A percentile compares a stretch with the other conserved stretches of the same genome.
Evolutionary conservation across 1,140 invertebrate genomes (phyloP).

Genomic region (Aphaenogaster rudis): DNA sequence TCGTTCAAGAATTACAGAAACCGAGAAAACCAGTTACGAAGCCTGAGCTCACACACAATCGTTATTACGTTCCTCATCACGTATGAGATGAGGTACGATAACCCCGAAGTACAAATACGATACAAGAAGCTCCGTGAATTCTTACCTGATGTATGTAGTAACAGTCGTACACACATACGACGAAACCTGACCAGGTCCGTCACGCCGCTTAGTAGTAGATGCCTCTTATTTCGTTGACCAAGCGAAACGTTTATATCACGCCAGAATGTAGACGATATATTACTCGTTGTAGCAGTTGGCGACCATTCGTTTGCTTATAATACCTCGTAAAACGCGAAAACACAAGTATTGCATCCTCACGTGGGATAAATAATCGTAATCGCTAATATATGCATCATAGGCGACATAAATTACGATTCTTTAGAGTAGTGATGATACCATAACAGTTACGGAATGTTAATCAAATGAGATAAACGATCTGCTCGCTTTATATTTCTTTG

Average conservation of each 20-base stretch:
- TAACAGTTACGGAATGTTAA: neutral
- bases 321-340: conserved; percentile 38
- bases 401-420: neutral
- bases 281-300: conserved; percentile 4
- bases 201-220: conserved; percentile 43
- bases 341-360: neutral
- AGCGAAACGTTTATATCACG: conserved; percentile 41
- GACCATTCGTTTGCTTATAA: conserved; percentile 28
- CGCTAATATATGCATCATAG: neutral
- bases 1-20: conserved; percentile 81
- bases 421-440: neutral
- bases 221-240: conserved; percentile 44
- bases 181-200: conserved; percentile 61
- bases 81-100: conserved; percentile 83
- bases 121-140: conserved; percentile 74
- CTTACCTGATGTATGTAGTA: conserved; percentile 67
- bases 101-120: conserved; percentile 82
- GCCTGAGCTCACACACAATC: conserved; percentile 75
- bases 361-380: conserved; percentile 21
- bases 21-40: conserved; percentile 81
- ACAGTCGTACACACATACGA: conserved; percentile 35
- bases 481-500: neutral
- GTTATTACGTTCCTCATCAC: conserved; percentile 83
- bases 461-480: neutral
- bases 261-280: conserved; percentile 35